phyloP scores from a whole-genome alignment of 2,113 vertebrate genomes.

The Rana temporaria region DNA sequence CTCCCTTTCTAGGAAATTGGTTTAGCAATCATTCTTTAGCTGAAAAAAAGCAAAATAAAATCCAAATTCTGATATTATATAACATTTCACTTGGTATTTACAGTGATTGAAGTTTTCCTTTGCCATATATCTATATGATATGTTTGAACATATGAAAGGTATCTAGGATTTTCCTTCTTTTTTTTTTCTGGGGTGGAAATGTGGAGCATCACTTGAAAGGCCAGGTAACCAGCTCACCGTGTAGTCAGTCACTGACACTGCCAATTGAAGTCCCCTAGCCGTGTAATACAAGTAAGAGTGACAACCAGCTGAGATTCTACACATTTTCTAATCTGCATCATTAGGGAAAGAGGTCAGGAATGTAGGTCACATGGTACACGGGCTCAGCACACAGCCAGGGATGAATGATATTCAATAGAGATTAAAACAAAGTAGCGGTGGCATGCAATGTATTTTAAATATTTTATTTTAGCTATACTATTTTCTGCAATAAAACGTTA shows the following conservation, averaged over 20 bases:
- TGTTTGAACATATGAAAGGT: no score
- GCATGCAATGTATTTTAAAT: not conserved
- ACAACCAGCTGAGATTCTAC: not conserved
- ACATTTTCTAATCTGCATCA: slow-evolving; percentile 35
- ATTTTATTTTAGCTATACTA: not conserved
- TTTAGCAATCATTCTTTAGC: no score
- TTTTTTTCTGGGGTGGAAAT: no score
- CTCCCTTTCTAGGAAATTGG: no score
- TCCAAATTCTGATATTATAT: no score
- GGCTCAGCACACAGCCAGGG: not conserved
- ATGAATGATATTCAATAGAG: not conserved
- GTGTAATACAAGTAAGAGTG: slow-evolving; percentile 22
- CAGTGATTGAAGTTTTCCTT: no score
- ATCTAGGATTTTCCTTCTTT: no score
- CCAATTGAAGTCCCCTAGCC: slow-evolving; percentile 44
- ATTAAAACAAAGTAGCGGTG: not conserved
- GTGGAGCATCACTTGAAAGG: no score
- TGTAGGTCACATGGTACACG: slow-evolving; percentile 32
- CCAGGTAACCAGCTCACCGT: slow-evolving; percentile 23
- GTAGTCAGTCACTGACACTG: slow-evolving; percentile 22
- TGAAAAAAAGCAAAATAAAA: no score
- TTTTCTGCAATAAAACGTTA: no score
- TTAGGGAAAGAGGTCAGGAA: slow-evolving; percentile 52
- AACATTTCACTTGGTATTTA: no score
- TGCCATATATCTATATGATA: no score